Percentiles rank a stretch among this genome's conserved stretches.
Evolutionary conservation across 2,797 vertebrate genomes (phyloP).

Genomic region (Gadopsis bispinosus): DNA sequence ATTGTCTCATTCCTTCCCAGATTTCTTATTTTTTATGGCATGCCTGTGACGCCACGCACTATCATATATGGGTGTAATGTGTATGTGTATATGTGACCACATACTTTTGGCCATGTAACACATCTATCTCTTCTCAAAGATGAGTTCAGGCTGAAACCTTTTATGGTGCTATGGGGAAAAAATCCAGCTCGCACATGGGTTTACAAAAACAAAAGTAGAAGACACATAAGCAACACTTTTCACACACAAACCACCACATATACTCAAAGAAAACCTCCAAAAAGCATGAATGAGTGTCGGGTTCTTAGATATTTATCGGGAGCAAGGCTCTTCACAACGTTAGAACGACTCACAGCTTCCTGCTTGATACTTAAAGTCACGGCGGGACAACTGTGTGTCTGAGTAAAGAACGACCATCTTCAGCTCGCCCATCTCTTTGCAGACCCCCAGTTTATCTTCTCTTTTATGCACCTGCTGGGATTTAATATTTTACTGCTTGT

Average conservation of each 20-base stretch:
- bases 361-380: background rate
- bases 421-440: conserved; percentile 1
- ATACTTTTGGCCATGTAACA: background rate
- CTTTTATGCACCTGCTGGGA: background rate
- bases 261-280: background rate
- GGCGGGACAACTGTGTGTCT: background rate
- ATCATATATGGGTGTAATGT: background rate
- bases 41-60: too few species aligned
- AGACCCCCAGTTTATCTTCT: background rate
- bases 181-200: background rate
- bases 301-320: background rate
- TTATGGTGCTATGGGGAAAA: too few species aligned
- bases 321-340: background rate
- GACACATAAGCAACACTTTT: background rate
- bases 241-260: background rate
- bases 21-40: too few species aligned
- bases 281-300: too few species aligned
- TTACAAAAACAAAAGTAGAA: background rate
- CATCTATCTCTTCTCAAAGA: background rate
- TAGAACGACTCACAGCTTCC: background rate
- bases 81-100: background rate
- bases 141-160: background rate
- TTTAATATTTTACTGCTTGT: background rate
- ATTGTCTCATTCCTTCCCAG: too few species aligned
- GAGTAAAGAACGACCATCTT: background rate